Percentiles rank a stretch among this genome's conserved stretches.
Evolutionary conservation across 2,888 invertebrate genomes (phyloP).

Genomic region (Ophion slaviceki): DNA sequence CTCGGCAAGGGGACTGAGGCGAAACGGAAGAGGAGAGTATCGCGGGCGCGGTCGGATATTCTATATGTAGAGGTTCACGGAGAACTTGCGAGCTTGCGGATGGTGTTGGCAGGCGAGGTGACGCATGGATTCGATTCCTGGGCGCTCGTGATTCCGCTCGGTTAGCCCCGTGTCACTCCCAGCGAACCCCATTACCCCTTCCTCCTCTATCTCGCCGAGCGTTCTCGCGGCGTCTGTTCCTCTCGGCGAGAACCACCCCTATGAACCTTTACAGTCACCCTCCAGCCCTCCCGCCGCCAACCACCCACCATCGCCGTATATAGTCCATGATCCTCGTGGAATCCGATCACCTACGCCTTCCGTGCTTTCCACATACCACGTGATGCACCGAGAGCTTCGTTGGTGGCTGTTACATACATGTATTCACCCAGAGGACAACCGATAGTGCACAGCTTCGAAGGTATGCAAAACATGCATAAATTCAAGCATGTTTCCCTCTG

Average conservation of each 20-base stretch:
- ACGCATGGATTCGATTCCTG: constrained; percentile 84
- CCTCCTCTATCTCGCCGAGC: constrained; percentile 47
- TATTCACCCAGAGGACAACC: neutral
- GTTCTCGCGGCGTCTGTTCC: constrained; percentile 53
- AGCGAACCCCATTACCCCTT: constrained; percentile 82
- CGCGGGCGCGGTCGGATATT: constrained; percentile 52
- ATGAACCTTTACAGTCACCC: constrained; percentile 43
- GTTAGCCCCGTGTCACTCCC: constrained; percentile 83
- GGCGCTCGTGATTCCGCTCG: constrained; percentile 84
- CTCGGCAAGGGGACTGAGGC: constrained; percentile 41
- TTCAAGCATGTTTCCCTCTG: neutral
- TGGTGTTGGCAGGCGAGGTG: constrained; percentile 83
- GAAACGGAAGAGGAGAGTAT: constrained; percentile 66
- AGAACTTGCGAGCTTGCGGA: constrained; percentile 80
- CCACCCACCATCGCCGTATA: constrained; percentile 64
- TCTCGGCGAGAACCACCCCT: constrained; percentile 48
- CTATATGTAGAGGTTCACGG: constrained; percentile 68
- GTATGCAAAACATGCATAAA: constrained; percentile 16
- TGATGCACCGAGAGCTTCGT: constrained; percentile 52
- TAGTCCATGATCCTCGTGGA: constrained; percentile 68
- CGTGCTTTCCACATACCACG: constrained; percentile 36
- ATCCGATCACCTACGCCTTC: constrained; percentile 62
- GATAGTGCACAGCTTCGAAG: constrained; percentile 26
- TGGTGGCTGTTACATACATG: constrained; percentile 28
- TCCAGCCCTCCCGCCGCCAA: constrained; percentile 21